Conservation (phyloP, 2,888 invertebrate genomes). For the Camptogramma bilineatum region DNA sequence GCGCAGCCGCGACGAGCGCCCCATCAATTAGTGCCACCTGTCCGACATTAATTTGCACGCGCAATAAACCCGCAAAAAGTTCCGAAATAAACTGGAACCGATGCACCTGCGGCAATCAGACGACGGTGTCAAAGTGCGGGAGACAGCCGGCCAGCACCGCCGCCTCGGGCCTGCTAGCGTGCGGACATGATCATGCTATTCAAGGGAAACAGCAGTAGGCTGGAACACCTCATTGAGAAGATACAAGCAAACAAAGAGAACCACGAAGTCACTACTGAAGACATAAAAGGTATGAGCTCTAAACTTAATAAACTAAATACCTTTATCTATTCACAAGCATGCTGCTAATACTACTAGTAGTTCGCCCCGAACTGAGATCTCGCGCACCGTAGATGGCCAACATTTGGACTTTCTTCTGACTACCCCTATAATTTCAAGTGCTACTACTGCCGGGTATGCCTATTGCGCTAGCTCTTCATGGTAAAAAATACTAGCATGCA, state of each 20-base stretch:
- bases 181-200: constrained; percentile 90
- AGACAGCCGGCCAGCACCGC: constrained; percentile 42
- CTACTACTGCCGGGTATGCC: too few species aligned
- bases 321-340: background rate
- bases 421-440: too few species aligned
- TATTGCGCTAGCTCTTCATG: too few species aligned
- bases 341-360: background rate
- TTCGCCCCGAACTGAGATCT: too few species aligned
- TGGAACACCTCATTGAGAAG: constrained; percentile 94
- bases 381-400: too few species aligned
- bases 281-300: constrained; percentile 77
- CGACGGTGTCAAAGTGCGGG: constrained; percentile 47
- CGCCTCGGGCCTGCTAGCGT: constrained; percentile 30
- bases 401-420: too few species aligned
- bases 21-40: constrained; percentile 81
- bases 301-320: background rate
- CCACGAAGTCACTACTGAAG: constrained; percentile 82
- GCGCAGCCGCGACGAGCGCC: constrained; percentile 69
- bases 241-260: constrained; percentile 94
- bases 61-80: constrained; percentile 76
- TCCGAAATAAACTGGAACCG: constrained; percentile 78
- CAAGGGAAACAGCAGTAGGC: constrained; percentile 93
- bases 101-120: constrained; percentile 78
- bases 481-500: too few species aligned
- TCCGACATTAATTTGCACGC: constrained; percentile 80